Evolutionary conservation across 2,888 invertebrate species (phyloP).

Genomic region (Chrysomela aeneicollis): DNA sequence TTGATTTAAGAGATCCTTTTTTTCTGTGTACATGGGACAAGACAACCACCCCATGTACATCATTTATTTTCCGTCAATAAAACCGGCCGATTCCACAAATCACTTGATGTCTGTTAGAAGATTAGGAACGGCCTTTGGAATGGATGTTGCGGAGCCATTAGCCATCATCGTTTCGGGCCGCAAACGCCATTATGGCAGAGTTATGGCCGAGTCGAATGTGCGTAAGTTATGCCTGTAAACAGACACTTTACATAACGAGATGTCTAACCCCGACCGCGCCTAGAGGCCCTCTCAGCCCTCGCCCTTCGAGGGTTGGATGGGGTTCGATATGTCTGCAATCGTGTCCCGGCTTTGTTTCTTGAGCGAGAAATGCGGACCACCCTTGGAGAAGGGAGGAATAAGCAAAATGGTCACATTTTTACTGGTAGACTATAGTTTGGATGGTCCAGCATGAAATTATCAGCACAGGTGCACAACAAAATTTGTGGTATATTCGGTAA

Average conservation of each 20-base stretch:
- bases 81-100: conserved; percentile 47
- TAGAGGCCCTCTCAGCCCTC: conserved; percentile 36
- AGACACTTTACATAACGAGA: conserved; percentile 62
- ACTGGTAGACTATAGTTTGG: too few species aligned
- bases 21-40: background rate
- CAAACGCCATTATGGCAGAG: conserved; percentile 53
- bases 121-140: conserved; percentile 57
- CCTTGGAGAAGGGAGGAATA: background rate
- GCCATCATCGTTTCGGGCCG: conserved; percentile 57
- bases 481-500: too few species aligned
- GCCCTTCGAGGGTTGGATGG: conserved; percentile 32
- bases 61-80: conserved; percentile 14
- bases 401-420: background rate
- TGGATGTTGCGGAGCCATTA: conserved; percentile 56
- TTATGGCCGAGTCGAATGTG: conserved; percentile 57
- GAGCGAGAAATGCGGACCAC: background rate
- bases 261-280: conserved; percentile 57
- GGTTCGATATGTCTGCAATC: background rate
- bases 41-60: background rate
- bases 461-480: too few species aligned
- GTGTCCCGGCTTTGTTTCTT: background rate
- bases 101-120: conserved; percentile 57
- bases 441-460: too few species aligned
- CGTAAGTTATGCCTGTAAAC: conserved; percentile 61
- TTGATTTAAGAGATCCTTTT: too few species aligned